Evolutionary conservation across 2,113 vertebrate species (phyloP).

Genomic region (Chloebia gouldiae): DNA sequence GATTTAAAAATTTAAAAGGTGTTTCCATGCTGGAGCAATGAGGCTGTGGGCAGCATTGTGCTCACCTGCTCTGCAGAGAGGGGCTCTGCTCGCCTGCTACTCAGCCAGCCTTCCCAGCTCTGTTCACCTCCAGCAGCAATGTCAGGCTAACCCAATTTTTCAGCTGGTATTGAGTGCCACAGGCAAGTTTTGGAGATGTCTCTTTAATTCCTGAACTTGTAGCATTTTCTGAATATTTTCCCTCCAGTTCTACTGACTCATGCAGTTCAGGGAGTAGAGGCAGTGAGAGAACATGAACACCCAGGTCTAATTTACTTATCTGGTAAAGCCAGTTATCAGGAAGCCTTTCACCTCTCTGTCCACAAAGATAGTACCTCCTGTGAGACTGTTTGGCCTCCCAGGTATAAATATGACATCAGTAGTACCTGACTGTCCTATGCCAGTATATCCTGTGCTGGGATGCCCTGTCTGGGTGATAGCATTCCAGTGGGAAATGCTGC

Average conservation of each 20-base stretch:
- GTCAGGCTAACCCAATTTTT: slow-evolving; percentile 46
- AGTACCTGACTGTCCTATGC: neutral
- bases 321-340: neutral
- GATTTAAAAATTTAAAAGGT: neutral
- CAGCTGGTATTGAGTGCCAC: slow-evolving; percentile 34
- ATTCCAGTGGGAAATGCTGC: neutral
- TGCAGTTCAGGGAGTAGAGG: neutral
- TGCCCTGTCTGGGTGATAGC: neutral
- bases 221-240: slow-evolving; percentile 31
- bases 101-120: neutral
- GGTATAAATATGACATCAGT: neutral
- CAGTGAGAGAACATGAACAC: neutral
- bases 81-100: neutral
- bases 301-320: neutral
- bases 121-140: slow-evolving; percentile 47
- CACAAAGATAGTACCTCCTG: neutral
- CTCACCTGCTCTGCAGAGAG: neutral
- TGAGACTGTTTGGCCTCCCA: neutral
- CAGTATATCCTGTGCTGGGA: neutral
- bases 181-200: slow-evolving; percentile 38
- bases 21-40: neutral
- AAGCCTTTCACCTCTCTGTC: neutral
- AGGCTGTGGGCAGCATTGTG: neutral
- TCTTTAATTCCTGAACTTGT: slow-evolving; percentile 51
- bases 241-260: slow-evolving; percentile 49